phyloP scores from a whole-genome alignment of 1,140 invertebrate genomes.

The Drosophila burlai region DNA sequence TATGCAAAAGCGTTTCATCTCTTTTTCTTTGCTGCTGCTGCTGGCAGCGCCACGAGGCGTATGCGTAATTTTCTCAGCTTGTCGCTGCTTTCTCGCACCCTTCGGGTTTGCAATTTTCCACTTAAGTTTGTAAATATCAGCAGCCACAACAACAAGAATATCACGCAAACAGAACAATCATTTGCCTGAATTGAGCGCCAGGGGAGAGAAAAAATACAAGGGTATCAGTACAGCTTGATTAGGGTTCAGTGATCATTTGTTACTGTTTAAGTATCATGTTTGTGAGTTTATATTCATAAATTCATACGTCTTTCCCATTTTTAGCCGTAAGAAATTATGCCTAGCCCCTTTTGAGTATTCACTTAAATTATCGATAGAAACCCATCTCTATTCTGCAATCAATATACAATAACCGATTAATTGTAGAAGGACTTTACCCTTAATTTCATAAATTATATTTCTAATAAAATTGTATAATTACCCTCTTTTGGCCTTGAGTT shows the following conservation, averaged over 20 bases:
- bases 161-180: constrained; percentile 51
- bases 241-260: background rate
- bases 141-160: background rate
- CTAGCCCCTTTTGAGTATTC: background rate
- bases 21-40: constrained; percentile 5
- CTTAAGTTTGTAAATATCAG: constrained; percentile 27
- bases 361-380: background rate
- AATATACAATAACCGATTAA: background rate
- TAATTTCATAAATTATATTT: background rate
- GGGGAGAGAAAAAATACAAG: background rate
- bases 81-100: constrained; percentile 29
- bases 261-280: background rate
- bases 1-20: constrained; percentile 36
- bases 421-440: background rate
- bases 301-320: fast-evolving
- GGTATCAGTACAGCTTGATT: background rate
- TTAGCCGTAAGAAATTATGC: background rate
- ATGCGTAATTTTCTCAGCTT: constrained; percentile 48
- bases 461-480: background rate
- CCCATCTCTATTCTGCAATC: background rate
- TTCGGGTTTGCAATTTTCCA: constrained; percentile 50
- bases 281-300: background rate
- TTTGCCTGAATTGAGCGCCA: constrained; percentile 30
- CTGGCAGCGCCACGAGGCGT: constrained; percentile 23
- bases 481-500: background rate